Evolutionary conservation across 2,888 invertebrate genomes (phyloP), one percentile per base, ranked within the genome.

Genomic region (Ormyrus nitidulus): DNA sequence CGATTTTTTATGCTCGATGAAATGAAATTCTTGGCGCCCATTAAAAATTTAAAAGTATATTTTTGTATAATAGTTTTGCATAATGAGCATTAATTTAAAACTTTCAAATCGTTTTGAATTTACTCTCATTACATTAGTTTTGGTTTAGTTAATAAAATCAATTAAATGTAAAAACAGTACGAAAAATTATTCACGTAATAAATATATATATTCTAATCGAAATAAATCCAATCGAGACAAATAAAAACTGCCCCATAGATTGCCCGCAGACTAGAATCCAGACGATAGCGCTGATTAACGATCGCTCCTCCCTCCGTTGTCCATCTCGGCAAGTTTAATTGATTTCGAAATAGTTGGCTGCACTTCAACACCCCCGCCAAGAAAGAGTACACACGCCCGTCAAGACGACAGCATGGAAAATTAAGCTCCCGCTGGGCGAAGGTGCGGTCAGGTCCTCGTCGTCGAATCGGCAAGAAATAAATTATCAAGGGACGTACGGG

Each of bases 391-490:
- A 34, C 34, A 34, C 34, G 44, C 13, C 54, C 10, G 46, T 34
- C 62, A 44, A 59, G 13, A 70, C 62, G 80, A 66, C 80, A 71
- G 77, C 51, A 69, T 66, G 73, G 84, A 82, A 85, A 86, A 85
- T 85, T 85, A 84, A 84, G 82, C 81, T 64, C 81, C 82, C 81
- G 65, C 81, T 82, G 78, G 84, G 83, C 79, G 34, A 34, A 34
- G 81, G 83, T 86, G 87, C 82, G 88, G 87, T 88, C 86, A 85
- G 85, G 80, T 80, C 65, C 61, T 69, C 72, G 56, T 76, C 13
- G 73, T 75, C 85, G 86, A 86, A 85, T 84, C 84, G 85, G 87
- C 89, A 90, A 90, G 90, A 90, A 90, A 88, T 88, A 90, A 89
- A 90, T 90, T 90, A 87, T 86, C 83, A 79, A 81, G 70, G 65